Base-by-base conservation (phyloP, 2,888 invertebrate genomes). In the Coelinius sp. region DNA sequence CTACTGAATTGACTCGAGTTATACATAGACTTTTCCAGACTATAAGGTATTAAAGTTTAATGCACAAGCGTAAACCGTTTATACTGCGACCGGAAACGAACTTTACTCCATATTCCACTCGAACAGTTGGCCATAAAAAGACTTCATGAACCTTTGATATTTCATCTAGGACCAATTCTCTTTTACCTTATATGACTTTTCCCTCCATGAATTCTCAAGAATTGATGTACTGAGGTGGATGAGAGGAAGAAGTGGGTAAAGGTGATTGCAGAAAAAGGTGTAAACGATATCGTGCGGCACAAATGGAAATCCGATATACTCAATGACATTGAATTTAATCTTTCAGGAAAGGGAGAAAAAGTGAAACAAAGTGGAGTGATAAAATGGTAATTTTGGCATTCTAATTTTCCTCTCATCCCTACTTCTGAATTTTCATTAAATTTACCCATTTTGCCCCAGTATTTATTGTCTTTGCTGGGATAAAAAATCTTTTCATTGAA, bases 91-190 rank as follows among this genome's bases (percentile, higher is more conserved):
- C 76, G 76, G 75, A 76, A 75, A 76, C 71, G 77, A 79, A 79
- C 79, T 79, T 81, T 79, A 77, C 78, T 73, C 79, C 78, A 79
- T 75, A 78, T 79, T 79, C 68, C 56, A 65, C 62, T 70, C 68
- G 68, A 56, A 65, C 63, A 44, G 27, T 53, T n/a, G 25, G n/a
- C n/a, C 24, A n/a, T 24, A 27, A 53, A 52, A 52, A 24, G 10
- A 25, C 25, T 52, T 10, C 52, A 20, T 52, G 25, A 52, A 25
- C 52, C 41, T 41, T 41, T 25, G 53, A 27, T 53, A 41, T 53
- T 53, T 24, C 53, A 24, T 53, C 53, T 25, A 25, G 24, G 53
- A 24, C 25, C n/a, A 53, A 53, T 53, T 53, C 12, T 27, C 53
- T 53, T 25, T 53, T n/a, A 52, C 22, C 24, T 24, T 52, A 20